Evolutionary conservation across 2,797 vertebrate genomes (phyloP).

Genomic region (Oryzias sinensis): DNA sequence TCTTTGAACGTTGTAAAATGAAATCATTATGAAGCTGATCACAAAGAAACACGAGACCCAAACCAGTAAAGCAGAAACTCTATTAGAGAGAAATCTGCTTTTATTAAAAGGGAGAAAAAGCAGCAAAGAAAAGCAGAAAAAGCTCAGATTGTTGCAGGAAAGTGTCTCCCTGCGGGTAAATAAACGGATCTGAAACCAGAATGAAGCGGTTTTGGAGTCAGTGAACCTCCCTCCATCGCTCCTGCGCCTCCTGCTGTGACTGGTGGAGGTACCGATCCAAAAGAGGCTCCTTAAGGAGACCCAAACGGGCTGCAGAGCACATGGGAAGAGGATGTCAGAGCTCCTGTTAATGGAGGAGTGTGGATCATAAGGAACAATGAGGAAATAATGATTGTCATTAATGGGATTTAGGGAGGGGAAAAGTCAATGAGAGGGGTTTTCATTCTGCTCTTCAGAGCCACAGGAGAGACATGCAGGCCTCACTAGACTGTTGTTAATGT

Average conservation of each 20-base stretch:
- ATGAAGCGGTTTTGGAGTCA: conserved; percentile 29
- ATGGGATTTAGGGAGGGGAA: conserved; percentile 62
- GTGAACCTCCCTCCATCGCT: conserved; percentile 42
- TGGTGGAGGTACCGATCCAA: conserved; percentile 21
- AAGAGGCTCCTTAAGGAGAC: conserved; percentile 35
- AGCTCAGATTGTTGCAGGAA: conserved; percentile 13
- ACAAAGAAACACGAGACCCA: conserved; percentile 8
- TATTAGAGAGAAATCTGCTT: conserved; percentile 14
- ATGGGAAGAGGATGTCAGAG: conserved; percentile 48
- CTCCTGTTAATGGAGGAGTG: conserved; percentile 60
- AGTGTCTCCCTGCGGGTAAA: conserved; percentile 4
- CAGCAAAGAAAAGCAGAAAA: conserved; percentile 1
- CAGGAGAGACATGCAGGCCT: conserved; percentile 68
- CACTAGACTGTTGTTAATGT: conserved; percentile 73
- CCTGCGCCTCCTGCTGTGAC: conserved; percentile 39
- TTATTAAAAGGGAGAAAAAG: conserved; percentile 19
- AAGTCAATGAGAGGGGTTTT: conserved; percentile 63
- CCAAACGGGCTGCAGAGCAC: conserved; percentile 25
- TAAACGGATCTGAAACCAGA: conserved; percentile 27
- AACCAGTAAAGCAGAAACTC: conserved; percentile 15
- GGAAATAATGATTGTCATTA: conserved; percentile 74
- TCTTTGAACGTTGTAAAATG: conserved; percentile 1
- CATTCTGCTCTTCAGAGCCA: conserved; percentile 62
- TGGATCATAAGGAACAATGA: conserved; percentile 67
- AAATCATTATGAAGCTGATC: conserved; percentile 1